Base-by-base conservation (phyloP, 2,888 invertebrate species). In the Liodrosophila aerea region DNA sequence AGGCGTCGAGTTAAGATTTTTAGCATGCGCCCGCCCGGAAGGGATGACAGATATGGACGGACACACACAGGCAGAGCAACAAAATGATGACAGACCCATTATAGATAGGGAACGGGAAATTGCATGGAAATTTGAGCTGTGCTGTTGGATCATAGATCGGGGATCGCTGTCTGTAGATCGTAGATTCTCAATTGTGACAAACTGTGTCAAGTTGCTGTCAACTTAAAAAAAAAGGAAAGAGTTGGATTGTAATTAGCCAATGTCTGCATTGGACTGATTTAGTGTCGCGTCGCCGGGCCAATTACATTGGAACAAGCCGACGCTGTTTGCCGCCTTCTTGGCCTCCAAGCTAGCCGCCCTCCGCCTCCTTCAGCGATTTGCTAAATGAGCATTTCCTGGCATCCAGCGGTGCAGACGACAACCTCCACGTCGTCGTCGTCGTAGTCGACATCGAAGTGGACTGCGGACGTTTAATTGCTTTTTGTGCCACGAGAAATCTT, bases 381-480 rank as follows among this genome's bases (percentile, higher is more conserved):
- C 75, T 89, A 89, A 89, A 89, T 89, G 88, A 90, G 87, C 88
- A 86, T 89, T 89, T 89, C 89, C 89, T 89, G 89, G 89, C 89
- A 87, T 88, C 89, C 89, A 90, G 88, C 88, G 86, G 89, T 70
- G 90, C 64, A 75, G 82, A 77, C 85, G 73, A 73, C 69, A 80
- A 63, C 64, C 43, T 52, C 36, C n/a, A 8, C 44, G 76, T 78
- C 86, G 82, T 84, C 61, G 33, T 1, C 58, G 80, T 81, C 84
- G 83, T 83, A 49, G 45, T 41, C 40, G 52, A 29, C 39, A 80
- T 81, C 84, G 85, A 82, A 87, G 82, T 86, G 86, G 80, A 80
- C 86, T 86, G 85, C 87, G 85, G 83, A 81, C 86, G 85, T 89
- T 89, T 90, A 89, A 89, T 89, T 90, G 89, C 88, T 87, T 88